These are phyloP conservation scores for Origma solitaria DNA, from an alignment of 2,113 vertebrate species.

Conservation along the genomic window DNA sequence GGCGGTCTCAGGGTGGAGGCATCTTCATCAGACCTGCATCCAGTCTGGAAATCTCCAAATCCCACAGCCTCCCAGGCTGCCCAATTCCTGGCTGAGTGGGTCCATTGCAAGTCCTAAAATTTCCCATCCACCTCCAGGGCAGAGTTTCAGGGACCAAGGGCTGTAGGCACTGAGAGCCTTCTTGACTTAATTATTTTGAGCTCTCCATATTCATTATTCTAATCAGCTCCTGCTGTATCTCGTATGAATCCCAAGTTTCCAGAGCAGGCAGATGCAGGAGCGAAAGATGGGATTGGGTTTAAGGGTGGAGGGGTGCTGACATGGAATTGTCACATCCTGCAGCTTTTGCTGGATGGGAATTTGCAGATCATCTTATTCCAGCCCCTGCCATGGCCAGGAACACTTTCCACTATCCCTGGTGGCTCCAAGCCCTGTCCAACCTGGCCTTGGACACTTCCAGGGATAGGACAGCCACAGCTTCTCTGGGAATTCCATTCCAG, in stretches of 20 bases:
- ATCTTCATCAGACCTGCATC: not conserved
- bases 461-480: not conserved
- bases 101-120: not conserved
- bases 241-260: not conserved
- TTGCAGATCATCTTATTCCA: not conserved
- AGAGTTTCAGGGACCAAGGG: not conserved
- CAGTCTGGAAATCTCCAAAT: not conserved
- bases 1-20: not conserved
- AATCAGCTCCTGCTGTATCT: not conserved
- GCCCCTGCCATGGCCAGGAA: not conserved
- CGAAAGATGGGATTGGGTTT: not conserved
- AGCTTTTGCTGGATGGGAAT: not conserved
- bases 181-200: not conserved
- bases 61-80: not conserved
- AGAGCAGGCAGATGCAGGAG: not conserved
- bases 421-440: accelerated
- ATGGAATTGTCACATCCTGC: accelerated
- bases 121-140: not conserved
- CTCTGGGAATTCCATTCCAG: not conserved
- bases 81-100: not conserved
- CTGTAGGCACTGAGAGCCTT: not conserved
- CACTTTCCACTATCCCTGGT: accelerated
- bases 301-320: not conserved
- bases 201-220: not conserved
- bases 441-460: not conserved